These are phyloP conservation scores for Eurystomus glaucurus DNA, from an alignment of 2,797 vertebrate genomes.

Conservation along the genomic window DNA sequence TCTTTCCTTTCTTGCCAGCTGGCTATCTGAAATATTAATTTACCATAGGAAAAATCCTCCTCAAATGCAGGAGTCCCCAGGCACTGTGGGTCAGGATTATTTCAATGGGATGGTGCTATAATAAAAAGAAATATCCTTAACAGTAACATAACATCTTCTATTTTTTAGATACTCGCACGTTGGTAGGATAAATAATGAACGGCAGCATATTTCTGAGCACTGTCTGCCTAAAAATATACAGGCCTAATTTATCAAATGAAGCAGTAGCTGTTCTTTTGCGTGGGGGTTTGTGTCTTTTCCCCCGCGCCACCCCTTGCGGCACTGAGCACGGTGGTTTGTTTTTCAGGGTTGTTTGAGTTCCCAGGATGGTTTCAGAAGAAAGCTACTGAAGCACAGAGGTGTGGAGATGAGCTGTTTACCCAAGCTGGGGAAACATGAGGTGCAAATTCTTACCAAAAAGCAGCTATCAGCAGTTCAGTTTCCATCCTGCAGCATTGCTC, in stretches of 20 bases:
- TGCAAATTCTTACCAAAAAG: background rate
- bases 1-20: conserved; percentile 44
- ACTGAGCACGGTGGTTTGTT: fast-evolving
- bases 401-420: background rate
- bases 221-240: background rate
- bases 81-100: background rate
- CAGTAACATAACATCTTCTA: background rate
- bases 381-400: background rate
- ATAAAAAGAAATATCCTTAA: background rate
- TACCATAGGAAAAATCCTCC: conserved; percentile 53
- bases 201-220: background rate
- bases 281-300: background rate
- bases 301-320: fast-evolving
- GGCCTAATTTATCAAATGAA: background rate
- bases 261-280: background rate
- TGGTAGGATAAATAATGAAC: background rate
- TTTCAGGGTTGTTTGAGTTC: background rate
- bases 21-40: conserved; percentile 50
- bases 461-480: background rate
- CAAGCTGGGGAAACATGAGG: background rate
- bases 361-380: background rate
- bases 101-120: background rate
- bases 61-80: conserved; percentile 14
- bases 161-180: background rate
- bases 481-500: background rate